Evolutionary conservation across 2,797 vertebrate genomes (phyloP).

Genomic region (Enteromius paludinosus): DNA sequence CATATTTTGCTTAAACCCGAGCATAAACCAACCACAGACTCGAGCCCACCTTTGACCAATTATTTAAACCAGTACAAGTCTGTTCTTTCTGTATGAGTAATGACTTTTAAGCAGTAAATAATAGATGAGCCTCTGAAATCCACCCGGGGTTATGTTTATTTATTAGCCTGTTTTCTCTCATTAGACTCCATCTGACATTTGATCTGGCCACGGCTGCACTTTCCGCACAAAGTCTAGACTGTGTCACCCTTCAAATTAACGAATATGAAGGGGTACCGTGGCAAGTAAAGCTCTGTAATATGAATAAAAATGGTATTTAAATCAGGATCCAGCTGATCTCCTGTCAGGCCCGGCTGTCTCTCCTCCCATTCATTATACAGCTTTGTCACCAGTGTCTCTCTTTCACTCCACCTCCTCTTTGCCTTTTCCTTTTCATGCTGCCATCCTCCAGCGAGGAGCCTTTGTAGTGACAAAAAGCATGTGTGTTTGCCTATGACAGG

Average conservation of each 20-base stretch:
- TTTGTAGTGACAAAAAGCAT: constrained; percentile 48
- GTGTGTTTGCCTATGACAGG: constrained; percentile 48
- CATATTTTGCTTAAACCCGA: constrained; percentile 5
- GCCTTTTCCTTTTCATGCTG: constrained; percentile 28
- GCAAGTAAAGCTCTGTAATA: constrained; percentile 47
- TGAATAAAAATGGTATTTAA: constrained; percentile 57
- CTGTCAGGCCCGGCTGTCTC: constrained; percentile 42
- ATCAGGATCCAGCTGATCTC: constrained; percentile 55
- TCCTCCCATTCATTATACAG: constrained; percentile 42
- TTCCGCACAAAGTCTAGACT: constrained; percentile 42
- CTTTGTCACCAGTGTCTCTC: constrained; percentile 35
- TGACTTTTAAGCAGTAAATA: constrained; percentile 45
- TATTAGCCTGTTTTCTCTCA: constrained; percentile 49
- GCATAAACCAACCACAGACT: not conserved
- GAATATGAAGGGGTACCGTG: constrained; percentile 32
- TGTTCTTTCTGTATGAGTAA: constrained; percentile 34
- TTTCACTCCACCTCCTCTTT: constrained; percentile 30
- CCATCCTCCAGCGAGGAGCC: constrained; percentile 5
- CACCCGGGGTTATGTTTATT: constrained; percentile 44
- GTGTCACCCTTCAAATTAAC: constrained; percentile 46
- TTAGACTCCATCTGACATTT: constrained; percentile 42
- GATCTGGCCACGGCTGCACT: constrained; percentile 37
- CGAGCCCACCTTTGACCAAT: constrained; percentile 6
- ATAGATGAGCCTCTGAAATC: constrained; percentile 39
- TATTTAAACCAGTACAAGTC: constrained; percentile 22